Evolutionary conservation across 1,140 invertebrate genomes (phyloP).

Genomic region (Xylocopa sonorina): DNA sequence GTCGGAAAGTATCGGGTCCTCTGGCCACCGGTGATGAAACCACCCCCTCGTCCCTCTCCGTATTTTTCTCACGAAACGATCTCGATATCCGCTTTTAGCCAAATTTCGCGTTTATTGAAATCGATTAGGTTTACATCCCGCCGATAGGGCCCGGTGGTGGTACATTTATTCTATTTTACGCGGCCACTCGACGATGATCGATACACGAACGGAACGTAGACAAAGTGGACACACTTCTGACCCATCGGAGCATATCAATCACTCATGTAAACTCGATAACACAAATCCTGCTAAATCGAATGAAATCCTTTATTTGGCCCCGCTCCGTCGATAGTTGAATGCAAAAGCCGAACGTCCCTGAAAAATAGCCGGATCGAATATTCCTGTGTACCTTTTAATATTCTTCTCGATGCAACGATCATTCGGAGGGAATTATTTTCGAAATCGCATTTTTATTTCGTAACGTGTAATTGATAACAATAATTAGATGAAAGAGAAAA

Average conservation of each 20-base stretch:
- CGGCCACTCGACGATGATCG: conserved; percentile 12
- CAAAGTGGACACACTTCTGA: conserved; percentile 22
- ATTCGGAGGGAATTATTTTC: background rate
- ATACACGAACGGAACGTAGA: conserved; percentile 29
- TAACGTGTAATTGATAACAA: background rate
- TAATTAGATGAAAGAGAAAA: too few species aligned
- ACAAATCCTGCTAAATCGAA: background rate
- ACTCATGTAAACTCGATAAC: conserved; percentile 32
- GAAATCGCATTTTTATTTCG: background rate
- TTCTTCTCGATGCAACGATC: too few species aligned
- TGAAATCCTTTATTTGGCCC: background rate
- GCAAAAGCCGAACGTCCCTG: background rate
- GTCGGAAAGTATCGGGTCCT: background rate
- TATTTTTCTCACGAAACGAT: background rate
- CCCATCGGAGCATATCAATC: conserved; percentile 33
- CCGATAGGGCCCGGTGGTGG: background rate
- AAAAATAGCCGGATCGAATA: background rate
- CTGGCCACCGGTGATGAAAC: background rate
- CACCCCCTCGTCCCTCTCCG: too few species aligned
- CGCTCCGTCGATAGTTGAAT: background rate
- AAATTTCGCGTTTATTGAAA: background rate
- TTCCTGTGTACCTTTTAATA: too few species aligned
- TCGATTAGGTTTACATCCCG: conserved; percentile 8
- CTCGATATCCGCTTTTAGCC: background rate
- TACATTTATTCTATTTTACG: conserved; percentile 14